Conservation (phyloP, 2,888 invertebrate species). For the Empis livida region DNA sequence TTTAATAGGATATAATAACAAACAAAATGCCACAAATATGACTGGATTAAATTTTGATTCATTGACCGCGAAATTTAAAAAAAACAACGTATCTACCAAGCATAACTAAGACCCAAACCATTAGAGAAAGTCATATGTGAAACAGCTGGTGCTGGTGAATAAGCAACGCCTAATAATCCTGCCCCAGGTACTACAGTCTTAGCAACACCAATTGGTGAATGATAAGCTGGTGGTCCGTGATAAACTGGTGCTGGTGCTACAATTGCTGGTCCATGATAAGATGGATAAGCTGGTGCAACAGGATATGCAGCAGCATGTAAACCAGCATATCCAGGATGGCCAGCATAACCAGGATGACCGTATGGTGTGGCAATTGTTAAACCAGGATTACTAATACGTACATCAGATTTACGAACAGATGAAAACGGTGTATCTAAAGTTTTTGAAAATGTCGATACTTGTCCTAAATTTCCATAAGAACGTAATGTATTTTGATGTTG, state of each 20-base stretch:
- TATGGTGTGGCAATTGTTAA: conserved; percentile 22
- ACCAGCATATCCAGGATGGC: conserved; percentile 4
- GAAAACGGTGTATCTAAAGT: conserved; percentile 60
- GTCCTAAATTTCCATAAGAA: conserved; percentile 53
- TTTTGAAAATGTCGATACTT: conserved; percentile 55
- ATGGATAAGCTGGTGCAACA: conserved; percentile 9
- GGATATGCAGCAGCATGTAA: conserved; percentile 12
- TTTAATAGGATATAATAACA: too few species aligned
- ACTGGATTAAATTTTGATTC: conserved; percentile 3
- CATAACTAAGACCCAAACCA: conserved; percentile 42
- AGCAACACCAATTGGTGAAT: conserved; percentile 8
- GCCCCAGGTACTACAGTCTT: conserved; percentile 33
- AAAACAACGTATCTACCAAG: conserved; percentile 35
- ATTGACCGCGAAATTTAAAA: conserved; percentile 7
- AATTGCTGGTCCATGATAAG: conserved; percentile 11
- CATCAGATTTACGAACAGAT: conserved; percentile 54
- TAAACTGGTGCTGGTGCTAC: conserved; percentile 11
- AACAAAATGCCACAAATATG: too few species aligned
- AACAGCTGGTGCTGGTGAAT: conserved; percentile 46
- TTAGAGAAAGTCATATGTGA: conserved; percentile 48
- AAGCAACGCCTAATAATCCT: conserved; percentile 45
- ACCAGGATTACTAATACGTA: conserved; percentile 56
- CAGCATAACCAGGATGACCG: conserved; percentile 25
- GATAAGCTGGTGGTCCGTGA: conserved; percentile 8
- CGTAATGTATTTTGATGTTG: conserved; percentile 48